phyloP scores from a whole-genome alignment of 2,888 invertebrate species.

The Cryptocephalus primarius region DNA sequence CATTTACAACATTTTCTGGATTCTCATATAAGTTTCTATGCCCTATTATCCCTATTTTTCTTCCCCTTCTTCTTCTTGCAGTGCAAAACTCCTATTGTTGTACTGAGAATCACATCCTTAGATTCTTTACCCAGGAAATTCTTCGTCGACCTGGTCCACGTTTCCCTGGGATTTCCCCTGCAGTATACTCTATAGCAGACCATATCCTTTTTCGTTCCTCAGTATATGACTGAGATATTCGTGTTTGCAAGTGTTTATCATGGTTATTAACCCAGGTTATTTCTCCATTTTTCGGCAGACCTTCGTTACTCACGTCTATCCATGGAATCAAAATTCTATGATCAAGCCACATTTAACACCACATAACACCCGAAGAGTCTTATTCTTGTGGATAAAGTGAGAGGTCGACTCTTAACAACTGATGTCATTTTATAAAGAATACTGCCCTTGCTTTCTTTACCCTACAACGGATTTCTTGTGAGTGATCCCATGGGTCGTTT shows the following conservation, averaged over 20 bases:
- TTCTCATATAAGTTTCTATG: too few species aligned
- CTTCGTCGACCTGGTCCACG: not conserved
- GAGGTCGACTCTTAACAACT: too few species aligned
- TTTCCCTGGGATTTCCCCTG: not conserved
- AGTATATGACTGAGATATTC: not conserved
- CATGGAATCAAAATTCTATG: too few species aligned
- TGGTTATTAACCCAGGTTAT: not conserved
- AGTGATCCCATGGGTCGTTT: too few species aligned
- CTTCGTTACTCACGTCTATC: not conserved
- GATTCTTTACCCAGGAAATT: not conserved
- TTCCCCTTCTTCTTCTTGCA: not conserved
- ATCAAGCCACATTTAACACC: too few species aligned
- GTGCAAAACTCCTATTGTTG: not conserved
- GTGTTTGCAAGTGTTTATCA: not conserved
- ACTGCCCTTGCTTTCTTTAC: too few species aligned
- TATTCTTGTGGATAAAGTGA: too few species aligned
- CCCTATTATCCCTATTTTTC: too few species aligned
- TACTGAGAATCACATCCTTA: not conserved
- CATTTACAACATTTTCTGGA: too few species aligned
- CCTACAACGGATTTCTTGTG: too few species aligned
- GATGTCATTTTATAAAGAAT: too few species aligned
- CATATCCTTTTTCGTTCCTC: not conserved
- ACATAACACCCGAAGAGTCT: too few species aligned
- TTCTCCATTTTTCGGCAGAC: not conserved
- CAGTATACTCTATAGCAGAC: not conserved